Evolutionary conservation across 2,797 vertebrate species (phyloP).

Genomic region (Anabas testudineus): DNA sequence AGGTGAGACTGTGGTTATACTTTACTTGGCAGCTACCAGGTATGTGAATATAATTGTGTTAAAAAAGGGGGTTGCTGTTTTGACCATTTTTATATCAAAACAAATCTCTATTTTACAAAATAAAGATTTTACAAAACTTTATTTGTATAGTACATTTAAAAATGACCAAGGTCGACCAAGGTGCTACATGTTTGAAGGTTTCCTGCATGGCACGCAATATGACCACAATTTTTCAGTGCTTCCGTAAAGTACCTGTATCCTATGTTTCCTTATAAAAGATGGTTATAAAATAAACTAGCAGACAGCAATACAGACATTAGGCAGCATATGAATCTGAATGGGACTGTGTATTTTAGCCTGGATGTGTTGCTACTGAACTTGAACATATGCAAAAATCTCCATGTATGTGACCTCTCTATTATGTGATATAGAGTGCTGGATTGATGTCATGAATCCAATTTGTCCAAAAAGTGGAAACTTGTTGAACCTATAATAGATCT

Average conservation of each 20-base stretch:
- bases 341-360: neutral
- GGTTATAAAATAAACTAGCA: slow-evolving; percentile 15
- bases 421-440: neutral
- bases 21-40: neutral
- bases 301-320: neutral
- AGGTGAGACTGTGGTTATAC: too few species aligned
- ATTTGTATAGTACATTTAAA: too few species aligned
- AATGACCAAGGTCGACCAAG: too few species aligned
- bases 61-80: too few species aligned
- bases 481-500: neutral
- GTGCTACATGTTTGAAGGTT: neutral
- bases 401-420: slow-evolving; percentile 2
- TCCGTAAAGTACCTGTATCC: slow-evolving; percentile 14
- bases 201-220: neutral
- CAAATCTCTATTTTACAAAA: too few species aligned
- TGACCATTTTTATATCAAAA: slow-evolving; percentile 6
- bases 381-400: neutral
- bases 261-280: neutral
- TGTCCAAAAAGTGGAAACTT: neutral
- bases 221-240: slow-evolving; percentile 4
- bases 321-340: slow-evolving; percentile 11
- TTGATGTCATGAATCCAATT: neutral
- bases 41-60: neutral
- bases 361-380: neutral
- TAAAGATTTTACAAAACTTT: too few species aligned